phyloP scores from a whole-genome alignment of 2,888 invertebrate species.

The Euzophera pinguis region DNA sequence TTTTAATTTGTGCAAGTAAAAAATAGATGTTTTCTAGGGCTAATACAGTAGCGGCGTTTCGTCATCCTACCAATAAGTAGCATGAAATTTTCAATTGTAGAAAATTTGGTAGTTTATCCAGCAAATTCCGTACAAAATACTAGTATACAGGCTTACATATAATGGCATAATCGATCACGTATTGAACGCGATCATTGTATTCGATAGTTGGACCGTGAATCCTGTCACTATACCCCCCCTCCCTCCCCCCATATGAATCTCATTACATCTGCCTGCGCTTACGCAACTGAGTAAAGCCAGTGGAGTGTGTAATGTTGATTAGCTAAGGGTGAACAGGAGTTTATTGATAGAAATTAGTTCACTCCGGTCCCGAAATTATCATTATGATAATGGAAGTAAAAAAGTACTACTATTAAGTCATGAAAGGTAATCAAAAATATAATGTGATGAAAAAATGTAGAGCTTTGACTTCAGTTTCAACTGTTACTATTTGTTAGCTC shows the following conservation, averaged over 20 bases:
- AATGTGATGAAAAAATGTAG: no score
- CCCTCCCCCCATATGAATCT: constrained; percentile 59
- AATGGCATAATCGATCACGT: constrained; percentile 76
- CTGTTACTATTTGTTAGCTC: no score
- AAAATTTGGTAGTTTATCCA: constrained; percentile 14
- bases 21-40: no score
- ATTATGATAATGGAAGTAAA: background rate
- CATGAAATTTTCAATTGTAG: background rate
- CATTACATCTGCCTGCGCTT: constrained; percentile 67
- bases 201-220: constrained; percentile 75
- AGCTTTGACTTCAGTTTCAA: no score
- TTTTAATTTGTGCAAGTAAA: no score
- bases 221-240: constrained; percentile 64
- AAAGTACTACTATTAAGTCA: background rate
- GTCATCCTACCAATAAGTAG: background rate
- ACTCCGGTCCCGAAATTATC: background rate
- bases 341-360: constrained; percentile 16
- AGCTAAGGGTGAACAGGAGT: constrained; percentile 37
- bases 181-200: constrained; percentile 75
- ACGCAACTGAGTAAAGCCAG: constrained; percentile 69
- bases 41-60: no score
- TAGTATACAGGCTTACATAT: constrained; percentile 40
- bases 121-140: constrained; percentile 22
- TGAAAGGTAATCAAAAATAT: no score
- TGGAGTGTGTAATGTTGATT: constrained; percentile 65